Evolutionary conservation across 2,113 vertebrate genomes (phyloP).

Genomic region (Copsychus sechellarum): DNA sequence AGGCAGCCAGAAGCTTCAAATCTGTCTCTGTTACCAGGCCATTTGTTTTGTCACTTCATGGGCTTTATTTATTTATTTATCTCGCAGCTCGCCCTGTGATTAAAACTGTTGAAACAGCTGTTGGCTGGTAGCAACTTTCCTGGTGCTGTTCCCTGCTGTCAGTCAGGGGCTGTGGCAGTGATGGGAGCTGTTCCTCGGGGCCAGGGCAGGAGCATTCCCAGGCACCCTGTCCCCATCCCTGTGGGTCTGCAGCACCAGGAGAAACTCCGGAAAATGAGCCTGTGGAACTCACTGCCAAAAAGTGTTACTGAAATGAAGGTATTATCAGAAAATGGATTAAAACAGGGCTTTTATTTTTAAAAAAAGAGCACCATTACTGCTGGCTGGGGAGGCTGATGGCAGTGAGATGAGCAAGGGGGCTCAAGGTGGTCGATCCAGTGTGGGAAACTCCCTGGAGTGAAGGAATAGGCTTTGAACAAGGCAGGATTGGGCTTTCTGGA

Average conservation of each 20-base stretch:
- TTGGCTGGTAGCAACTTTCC: background rate
- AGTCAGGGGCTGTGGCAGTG: background rate
- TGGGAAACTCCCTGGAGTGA: background rate
- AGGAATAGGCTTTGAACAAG: background rate
- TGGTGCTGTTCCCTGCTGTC: background rate
- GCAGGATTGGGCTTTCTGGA: background rate
- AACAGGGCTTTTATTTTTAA: background rate
- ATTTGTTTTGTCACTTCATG: slow-evolving; percentile 66
- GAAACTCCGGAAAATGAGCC: too few relatives aligned
- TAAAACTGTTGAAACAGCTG: slow-evolving; percentile 64
- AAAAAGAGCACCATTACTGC: background rate
- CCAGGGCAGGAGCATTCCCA: accelerated
- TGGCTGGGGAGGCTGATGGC: accelerated
- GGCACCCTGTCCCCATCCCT: background rate
- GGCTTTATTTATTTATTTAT: slow-evolving; percentile 68
- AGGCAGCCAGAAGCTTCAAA: slow-evolving; percentile 60
- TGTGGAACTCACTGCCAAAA: background rate
- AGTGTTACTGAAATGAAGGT: background rate
- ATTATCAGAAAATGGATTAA: background rate
- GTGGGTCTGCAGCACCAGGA: background rate
- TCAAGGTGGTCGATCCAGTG: accelerated
- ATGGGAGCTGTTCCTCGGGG: background rate
- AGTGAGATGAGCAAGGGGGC: background rate
- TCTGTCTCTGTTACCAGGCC: slow-evolving; percentile 18
- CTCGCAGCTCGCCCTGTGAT: slow-evolving; percentile 23